Conservation (phyloP, 92 coral and sea anemone genomes). For the Desmophyllum pertusum region DNA sequence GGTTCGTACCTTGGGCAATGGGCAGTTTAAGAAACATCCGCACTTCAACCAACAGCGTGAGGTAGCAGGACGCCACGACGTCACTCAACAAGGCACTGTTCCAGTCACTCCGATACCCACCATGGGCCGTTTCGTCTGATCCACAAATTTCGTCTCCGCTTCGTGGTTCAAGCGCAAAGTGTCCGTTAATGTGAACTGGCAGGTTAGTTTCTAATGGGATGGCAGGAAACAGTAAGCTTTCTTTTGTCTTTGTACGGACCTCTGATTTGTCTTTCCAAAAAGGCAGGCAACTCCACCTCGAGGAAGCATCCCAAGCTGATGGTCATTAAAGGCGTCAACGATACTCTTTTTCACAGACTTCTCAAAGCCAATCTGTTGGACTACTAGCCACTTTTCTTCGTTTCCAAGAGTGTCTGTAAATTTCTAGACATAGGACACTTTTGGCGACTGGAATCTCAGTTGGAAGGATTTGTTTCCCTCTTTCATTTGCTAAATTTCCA, state of each 20-base stretch:
- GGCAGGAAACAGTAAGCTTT: constrained; percentile 74
- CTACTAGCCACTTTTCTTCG: constrained; percentile 64
- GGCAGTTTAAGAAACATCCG: constrained; percentile 30
- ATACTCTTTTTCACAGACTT: background rate
- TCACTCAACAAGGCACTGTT: constrained; percentile 47
- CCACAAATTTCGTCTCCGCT: constrained; percentile 68
- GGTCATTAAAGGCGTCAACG: constrained; percentile 41
- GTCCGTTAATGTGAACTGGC: constrained; percentile 86
- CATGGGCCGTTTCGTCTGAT: constrained; percentile 47
- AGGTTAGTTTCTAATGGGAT: constrained; percentile 70
- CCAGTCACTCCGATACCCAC: constrained; percentile 73
- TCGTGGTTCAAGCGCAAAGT: constrained; percentile 78
- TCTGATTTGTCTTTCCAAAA: constrained; percentile 2
- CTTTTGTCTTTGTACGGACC: constrained; percentile 23
- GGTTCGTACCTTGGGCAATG: background rate
- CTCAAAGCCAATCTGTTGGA: constrained; percentile 74
- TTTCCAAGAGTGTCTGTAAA: constrained; percentile 51
- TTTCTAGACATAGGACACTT: constrained; percentile 50
- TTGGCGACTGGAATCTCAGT: constrained; percentile 18
- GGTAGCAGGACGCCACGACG: constrained; percentile 73
- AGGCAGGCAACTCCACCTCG: constrained; percentile 78
- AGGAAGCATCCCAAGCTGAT: constrained; percentile 72
- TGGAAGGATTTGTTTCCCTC: background rate
- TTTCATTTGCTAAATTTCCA: constrained; percentile 1
- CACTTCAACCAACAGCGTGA: constrained; percentile 45